Evolutionary conservation across 2,888 invertebrate genomes (phyloP).

Genomic region (Eupithecia inturbata): DNA sequence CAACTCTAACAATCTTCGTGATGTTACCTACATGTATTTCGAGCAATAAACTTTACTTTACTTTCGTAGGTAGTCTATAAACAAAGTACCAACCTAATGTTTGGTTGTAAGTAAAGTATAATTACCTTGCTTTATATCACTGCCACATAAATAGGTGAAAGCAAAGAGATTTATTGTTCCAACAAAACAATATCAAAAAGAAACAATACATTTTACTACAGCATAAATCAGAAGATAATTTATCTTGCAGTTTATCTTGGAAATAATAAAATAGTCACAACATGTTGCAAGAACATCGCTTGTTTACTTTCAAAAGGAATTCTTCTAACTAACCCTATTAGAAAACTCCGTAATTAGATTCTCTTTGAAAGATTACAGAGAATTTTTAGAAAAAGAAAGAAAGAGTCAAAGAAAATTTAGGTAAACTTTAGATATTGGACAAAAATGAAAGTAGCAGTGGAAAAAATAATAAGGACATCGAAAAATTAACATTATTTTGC

Average conservation of each 20-base stretch:
- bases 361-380: not conserved
- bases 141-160: slow-evolving; percentile 17
- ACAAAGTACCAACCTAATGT: not conserved
- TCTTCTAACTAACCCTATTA: not conserved
- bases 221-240: slow-evolving; percentile 43
- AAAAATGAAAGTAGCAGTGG: no score
- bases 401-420: not conserved
- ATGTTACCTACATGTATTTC: no score
- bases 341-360: not conserved
- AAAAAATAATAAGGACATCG: no score
- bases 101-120: not conserved
- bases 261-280: slow-evolving; percentile 34
- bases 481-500: no score
- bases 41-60: no score
- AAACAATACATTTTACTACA: slow-evolving; percentile 32
- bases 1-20: not conserved
- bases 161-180: slow-evolving; percentile 26
- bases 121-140: slow-evolving; percentile 11
- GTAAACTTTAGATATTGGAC: not conserved
- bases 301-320: slow-evolving; percentile 27
- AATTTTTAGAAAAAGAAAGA: not conserved
- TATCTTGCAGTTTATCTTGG: slow-evolving; percentile 35
- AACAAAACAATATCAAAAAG: slow-evolving; percentile 32
- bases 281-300: slow-evolving; percentile 5
- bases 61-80: not conserved